Evolutionary conservation across 2,888 invertebrate genomes (phyloP), one percentile per base, ranked within the genome.

Genomic region (Agrochola circellaris): DNA sequence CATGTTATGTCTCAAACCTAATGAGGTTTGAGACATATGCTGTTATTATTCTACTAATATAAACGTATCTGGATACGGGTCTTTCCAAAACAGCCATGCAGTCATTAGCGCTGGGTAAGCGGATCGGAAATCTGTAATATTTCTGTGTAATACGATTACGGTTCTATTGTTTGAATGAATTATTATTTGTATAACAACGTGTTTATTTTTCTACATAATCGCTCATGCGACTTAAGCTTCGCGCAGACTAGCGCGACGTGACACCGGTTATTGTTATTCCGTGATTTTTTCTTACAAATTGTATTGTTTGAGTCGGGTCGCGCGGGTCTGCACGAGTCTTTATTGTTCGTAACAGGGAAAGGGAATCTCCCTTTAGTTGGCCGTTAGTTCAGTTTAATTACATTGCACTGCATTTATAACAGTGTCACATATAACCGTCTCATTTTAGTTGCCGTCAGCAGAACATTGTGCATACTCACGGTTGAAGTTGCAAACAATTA

Each of bases 401-500:
- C 15, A 56, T 30, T 30, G 30, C 30, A 30, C 3, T 30, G 79
- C 23, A 82, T 82, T 23, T 48, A 42, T 48, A 38, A 15, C 3
- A 54, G 38, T 48, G 13, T 83, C 61, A 38, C 11, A 1, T 42
- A 64, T 60, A 45, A 56, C 64, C 9, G 13, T 42, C 77, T 68
- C 20, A 51, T 83, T 77, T 58, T 17, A 38, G 20, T 54, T 23
- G 3, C 1, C n/a, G 30, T 48, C 60, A n/a, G 42, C 56, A 62
- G 61, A 34, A 62, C 34, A 60, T 64, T 34, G 64, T 51, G 26
- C 30, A 81, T 61, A 61, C n/a, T 51, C 23, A 51, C 42, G 42
- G 56, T 58, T 62, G 45, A 34, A 68, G 61, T 62, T 66, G 51
- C 30, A 65, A 73, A 81, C 65, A 66, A 84, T 84, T 70, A 81